Conservation (phyloP, 64 coral and sea anemone species). For the Exaiptasia diaphana region DNA sequence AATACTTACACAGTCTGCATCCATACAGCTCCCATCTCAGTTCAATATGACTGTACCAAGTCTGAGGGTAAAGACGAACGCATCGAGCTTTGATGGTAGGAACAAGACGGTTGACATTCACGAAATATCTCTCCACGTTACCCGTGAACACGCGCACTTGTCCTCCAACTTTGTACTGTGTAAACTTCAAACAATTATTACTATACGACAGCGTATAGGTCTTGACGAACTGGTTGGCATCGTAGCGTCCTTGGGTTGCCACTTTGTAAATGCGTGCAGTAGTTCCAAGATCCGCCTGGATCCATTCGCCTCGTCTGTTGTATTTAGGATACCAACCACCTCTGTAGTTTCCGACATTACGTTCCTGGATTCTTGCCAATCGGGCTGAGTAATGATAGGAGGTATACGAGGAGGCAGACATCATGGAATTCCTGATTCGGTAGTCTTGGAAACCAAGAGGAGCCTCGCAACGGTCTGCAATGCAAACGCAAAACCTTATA, state of each 20-base stretch:
- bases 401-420: slow-evolving; percentile 66
- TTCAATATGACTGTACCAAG: slow-evolving; percentile 65
- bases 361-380: slow-evolving; percentile 64
- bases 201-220: slow-evolving; percentile 32
- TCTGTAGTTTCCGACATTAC: slow-evolving; percentile 45
- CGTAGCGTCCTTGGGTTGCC: slow-evolving; percentile 53
- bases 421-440: slow-evolving; percentile 48
- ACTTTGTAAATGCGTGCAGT: slow-evolving; percentile 16
- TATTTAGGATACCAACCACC: slow-evolving; percentile 41
- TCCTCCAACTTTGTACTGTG: slow-evolving; percentile 33
- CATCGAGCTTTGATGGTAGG: slow-evolving; percentile 73
- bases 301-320: slow-evolving; percentile 16
- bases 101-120: slow-evolving; percentile 37
- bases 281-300: slow-evolving; percentile 50
- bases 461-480: slow-evolving; percentile 69
- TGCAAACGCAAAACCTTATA: too few relatives aligned
- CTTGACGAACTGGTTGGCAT: slow-evolving; percentile 56
- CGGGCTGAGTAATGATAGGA: slow-evolving; percentile 71
- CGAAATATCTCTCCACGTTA: slow-evolving; percentile 65
- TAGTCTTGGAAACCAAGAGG: slow-evolving; percentile 74
- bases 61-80: slow-evolving; percentile 65
- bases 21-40: slow-evolving; percentile 84
- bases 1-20: slow-evolving; percentile 69
- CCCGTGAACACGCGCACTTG: slow-evolving; percentile 49
- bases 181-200: slow-evolving; percentile 42